phyloP scores from a whole-genome alignment of 92 coral and sea anemone genomes.

The Anthopleura xanthogrammica region DNA sequence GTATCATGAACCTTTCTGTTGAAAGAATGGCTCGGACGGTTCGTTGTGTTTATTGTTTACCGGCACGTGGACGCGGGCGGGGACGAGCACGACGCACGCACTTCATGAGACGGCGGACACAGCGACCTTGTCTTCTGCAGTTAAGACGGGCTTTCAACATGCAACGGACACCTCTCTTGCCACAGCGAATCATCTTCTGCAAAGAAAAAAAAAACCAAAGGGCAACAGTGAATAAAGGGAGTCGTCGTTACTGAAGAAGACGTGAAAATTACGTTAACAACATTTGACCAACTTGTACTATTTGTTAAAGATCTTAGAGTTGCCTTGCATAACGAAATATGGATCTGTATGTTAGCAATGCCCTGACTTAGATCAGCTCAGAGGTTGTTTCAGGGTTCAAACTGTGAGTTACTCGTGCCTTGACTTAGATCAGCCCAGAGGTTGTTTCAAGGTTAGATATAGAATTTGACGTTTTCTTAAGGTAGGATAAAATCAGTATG shows the following conservation, averaged over 20 bases:
- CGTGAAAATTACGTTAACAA: no score
- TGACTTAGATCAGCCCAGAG: no score
- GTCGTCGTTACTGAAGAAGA: no score
- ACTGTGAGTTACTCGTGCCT: no score
- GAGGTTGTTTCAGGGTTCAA: no score
- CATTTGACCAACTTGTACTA: no score
- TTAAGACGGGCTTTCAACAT: constrained; percentile 20
- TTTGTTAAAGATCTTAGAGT: neutral
- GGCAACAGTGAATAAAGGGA: neutral
- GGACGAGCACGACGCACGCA: constrained; percentile 7
- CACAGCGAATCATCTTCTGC: constrained; percentile 4
- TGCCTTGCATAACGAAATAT: no score
- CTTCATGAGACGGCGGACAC: constrained; percentile 3
- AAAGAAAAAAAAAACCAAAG: neutral
- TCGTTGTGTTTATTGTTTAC: neutral
- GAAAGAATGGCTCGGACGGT: neutral
- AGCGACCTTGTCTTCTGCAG: constrained; percentile 24
- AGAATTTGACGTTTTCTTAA: neutral
- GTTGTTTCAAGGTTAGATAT: no score
- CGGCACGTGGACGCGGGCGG: neutral
- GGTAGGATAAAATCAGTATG: no score
- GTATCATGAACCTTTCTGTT: neutral
- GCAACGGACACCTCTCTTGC: neutral
- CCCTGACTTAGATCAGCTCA: no score
- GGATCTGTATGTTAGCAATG: neutral